These are phyloP conservation scores for Aphis gossypii DNA, from an alignment of 1,140 invertebrate genomes.

Conservation along the genomic window DNA sequence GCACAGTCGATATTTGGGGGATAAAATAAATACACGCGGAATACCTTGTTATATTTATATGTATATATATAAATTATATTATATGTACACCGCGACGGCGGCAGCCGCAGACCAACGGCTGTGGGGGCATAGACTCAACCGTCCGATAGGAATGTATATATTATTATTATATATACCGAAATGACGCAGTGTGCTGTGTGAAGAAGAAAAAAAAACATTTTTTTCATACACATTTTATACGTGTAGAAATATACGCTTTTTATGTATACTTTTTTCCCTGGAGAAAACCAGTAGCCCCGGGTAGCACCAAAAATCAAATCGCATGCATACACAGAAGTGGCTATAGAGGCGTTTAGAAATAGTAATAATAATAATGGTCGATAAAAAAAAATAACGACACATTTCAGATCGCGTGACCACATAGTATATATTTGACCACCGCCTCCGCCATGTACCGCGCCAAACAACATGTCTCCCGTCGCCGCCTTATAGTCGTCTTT, in stretches of 20 bases:
- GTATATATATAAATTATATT: neutral
- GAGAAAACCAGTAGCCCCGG: conserved; percentile 28
- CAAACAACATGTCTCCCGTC: neutral
- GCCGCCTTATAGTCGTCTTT: neutral
- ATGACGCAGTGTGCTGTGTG: neutral
- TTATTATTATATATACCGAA: neutral
- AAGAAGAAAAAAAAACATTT: neutral
- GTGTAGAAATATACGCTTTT: neutral
- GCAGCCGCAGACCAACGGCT: neutral
- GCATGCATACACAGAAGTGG: conserved; percentile 36
- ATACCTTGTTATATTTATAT: neutral
- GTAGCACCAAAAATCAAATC: neutral
- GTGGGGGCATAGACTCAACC: neutral
- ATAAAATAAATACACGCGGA: neutral
- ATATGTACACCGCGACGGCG: neutral
- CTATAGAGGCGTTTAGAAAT: conserved; percentile 12
- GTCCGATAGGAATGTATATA: neutral
- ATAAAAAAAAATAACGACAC: conserved; percentile 39
- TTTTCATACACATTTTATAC: neutral
- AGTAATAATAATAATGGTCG: neutral
- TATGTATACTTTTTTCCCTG: neutral
- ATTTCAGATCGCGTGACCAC: conserved; percentile 24
- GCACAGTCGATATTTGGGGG: neutral
- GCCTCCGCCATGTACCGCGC: neutral
- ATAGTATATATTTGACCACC: neutral